Percentiles rank a stretch among this genome's conserved stretches.
Evolutionary conservation across 2,797 vertebrate genomes (phyloP).

Genomic region (Ispidina lecontei): DNA sequence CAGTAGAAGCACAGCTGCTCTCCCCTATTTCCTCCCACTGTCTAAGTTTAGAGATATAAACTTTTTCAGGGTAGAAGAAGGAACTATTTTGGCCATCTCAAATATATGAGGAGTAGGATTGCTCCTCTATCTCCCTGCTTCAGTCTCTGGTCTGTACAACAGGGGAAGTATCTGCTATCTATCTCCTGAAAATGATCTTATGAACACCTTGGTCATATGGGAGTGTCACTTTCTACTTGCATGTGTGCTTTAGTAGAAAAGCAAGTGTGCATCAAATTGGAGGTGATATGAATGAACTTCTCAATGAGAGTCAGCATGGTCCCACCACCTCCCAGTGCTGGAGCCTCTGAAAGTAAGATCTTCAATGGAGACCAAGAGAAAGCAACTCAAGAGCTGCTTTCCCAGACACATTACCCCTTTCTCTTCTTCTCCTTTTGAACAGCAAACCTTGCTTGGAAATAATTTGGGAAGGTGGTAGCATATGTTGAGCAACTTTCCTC

Average conservation of each 20-base stretch:
- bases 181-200: neutral
- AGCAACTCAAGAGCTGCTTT: neutral
- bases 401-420: neutral
- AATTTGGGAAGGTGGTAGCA: neutral
- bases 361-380: neutral
- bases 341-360: neutral
- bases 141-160: neutral
- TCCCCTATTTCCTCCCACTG: neutral
- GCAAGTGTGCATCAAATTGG: neutral
- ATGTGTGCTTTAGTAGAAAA: neutral
- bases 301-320: neutral
- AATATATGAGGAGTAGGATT: neutral
- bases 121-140: neutral
- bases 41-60: neutral
- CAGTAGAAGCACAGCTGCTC: neutral
- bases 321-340: neutral
- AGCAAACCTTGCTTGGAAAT: neutral
- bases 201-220: neutral
- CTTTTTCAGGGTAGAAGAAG: neutral
- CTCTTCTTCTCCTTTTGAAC: neutral
- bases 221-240: rapidly evolving
- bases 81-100: neutral
- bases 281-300: neutral
- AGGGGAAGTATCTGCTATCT: neutral
- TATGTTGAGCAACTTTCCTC: neutral